Conservation (phyloP, 1,140 invertebrate genomes). For the Drosophila pseudoobscura region DNA sequence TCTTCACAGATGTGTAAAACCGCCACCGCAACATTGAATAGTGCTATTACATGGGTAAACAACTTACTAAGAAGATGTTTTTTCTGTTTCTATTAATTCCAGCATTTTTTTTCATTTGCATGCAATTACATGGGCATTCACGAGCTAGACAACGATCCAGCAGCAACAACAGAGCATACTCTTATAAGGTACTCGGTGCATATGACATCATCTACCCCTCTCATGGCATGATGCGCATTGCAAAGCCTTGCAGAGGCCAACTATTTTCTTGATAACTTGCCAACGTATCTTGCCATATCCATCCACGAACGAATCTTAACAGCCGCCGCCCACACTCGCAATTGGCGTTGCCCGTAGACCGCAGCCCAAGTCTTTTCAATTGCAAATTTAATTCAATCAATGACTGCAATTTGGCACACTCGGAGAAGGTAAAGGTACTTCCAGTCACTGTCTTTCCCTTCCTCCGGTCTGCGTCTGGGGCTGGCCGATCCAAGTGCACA, state of each 20-base stretch:
- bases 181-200: slow-evolving; percentile 12
- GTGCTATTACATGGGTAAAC: slow-evolving; percentile 26
- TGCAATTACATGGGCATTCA: slow-evolving; percentile 73
- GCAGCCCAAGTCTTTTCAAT: slow-evolving; percentile 62
- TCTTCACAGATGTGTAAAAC: slow-evolving; percentile 1
- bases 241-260: neutral
- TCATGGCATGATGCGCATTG: too few relatives aligned
- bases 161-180: slow-evolving; percentile 22
- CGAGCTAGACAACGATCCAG: slow-evolving; percentile 38
- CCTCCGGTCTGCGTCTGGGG: slow-evolving; percentile 1
- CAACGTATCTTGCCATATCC: slow-evolving; percentile 26
- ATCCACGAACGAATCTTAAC: slow-evolving; percentile 36
- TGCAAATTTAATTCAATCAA: slow-evolving; percentile 82
- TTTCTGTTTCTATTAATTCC: slow-evolving; percentile 22
- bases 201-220: slow-evolving; percentile 56
- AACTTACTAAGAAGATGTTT: slow-evolving; percentile 48
- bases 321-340: slow-evolving; percentile 46
- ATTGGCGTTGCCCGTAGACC: slow-evolving; percentile 40
- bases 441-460: neutral
- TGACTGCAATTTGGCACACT: slow-evolving; percentile 79
- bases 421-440: slow-evolving; percentile 18
- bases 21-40: slow-evolving; percentile 4
- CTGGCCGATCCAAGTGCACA: slow-evolving; percentile 19
- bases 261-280: slow-evolving; percentile 12
- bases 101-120: slow-evolving; percentile 44